phyloP scores from a whole-genome alignment of 2,888 invertebrate genomes.

The Leptura quadrifasciata region DNA sequence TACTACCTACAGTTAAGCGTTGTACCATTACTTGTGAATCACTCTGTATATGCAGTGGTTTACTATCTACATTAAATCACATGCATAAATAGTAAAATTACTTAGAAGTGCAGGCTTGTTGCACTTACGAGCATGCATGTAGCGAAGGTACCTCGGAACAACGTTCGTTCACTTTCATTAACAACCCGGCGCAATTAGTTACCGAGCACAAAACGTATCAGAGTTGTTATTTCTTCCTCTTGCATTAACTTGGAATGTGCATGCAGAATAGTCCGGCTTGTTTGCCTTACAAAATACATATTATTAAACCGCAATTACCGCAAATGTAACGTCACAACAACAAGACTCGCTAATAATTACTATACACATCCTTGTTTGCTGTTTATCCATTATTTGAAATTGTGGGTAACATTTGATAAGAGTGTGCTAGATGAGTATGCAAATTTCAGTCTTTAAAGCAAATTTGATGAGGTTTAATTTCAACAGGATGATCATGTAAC shows the following conservation, averaged over 20 bases:
- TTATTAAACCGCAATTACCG: slow-evolving; percentile 28
- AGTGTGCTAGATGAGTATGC: neutral
- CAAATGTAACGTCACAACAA: slow-evolving; percentile 27
- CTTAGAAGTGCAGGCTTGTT: neutral
- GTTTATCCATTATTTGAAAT: slow-evolving; percentile 22
- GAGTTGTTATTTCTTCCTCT: slow-evolving; percentile 1
- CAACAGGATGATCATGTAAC: neutral
- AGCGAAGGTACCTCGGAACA: neutral
- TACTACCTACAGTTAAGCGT: too few relatives aligned
- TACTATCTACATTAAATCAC: too few relatives aligned
- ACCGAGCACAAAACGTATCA: neutral
- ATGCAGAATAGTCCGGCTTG: slow-evolving; percentile 1
- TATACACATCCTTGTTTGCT: slow-evolving; percentile 20
- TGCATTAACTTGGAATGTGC: slow-evolving; percentile 21
- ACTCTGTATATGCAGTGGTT: too few relatives aligned
- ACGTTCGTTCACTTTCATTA: neutral
- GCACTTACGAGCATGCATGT: neutral
- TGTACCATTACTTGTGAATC: too few relatives aligned
- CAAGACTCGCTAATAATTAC: slow-evolving; percentile 22
- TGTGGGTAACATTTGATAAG: slow-evolving; percentile 13
- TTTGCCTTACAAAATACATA: slow-evolving; percentile 18
- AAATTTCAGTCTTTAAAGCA: slow-evolving; percentile 13
- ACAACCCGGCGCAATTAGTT: neutral
- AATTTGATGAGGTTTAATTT: slow-evolving; percentile 3
- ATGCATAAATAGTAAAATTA: neutral